Conservation (phyloP, 2,888 invertebrate genomes). For the Gasteruption jaculator region DNA sequence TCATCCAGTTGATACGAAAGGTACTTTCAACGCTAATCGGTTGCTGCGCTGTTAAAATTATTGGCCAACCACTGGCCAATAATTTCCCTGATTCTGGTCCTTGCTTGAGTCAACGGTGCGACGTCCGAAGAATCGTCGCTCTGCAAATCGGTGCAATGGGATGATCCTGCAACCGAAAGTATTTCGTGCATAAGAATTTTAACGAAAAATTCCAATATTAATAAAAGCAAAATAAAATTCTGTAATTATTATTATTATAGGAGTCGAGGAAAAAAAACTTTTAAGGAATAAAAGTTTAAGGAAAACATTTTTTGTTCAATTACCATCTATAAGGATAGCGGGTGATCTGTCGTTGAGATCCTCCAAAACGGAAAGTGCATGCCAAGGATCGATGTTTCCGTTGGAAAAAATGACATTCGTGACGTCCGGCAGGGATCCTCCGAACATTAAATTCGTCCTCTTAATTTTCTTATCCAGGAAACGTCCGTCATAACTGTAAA, state of each 20-base stretch:
- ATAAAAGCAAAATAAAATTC: not conserved
- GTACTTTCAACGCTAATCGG: too few relatives aligned
- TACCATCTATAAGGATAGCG: conserved; percentile 41
- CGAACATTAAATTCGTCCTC: conserved; percentile 54
- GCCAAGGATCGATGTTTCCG: conserved; percentile 61
- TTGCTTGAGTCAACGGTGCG: conserved; percentile 26
- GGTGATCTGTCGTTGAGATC: conserved; percentile 41
- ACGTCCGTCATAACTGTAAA: conserved; percentile 29
- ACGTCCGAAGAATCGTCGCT: conserved; percentile 20
- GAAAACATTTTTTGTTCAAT: too few relatives aligned
- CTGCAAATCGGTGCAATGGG: conserved; percentile 35
- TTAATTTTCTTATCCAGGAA: conserved; percentile 48
- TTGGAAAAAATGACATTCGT: conserved; percentile 59
- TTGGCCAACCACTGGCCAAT: conserved; percentile 33
- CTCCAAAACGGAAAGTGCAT: conserved; percentile 54
- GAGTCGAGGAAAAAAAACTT: not conserved
- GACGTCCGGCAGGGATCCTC: conserved; percentile 53
- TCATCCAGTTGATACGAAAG: too few relatives aligned
- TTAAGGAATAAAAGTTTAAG: not conserved
- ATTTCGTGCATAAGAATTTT: not conserved
- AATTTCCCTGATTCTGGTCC: conserved; percentile 25
- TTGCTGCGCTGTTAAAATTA: too few relatives aligned
- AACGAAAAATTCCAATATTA: not conserved
- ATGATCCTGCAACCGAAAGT: conserved; percentile 28
- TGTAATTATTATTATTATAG: too few relatives aligned